Evolutionary conservation across 2,797 vertebrate genomes (phyloP), one percentile per base, ranked within the genome.

Genomic region (Falco columbarius): DNA sequence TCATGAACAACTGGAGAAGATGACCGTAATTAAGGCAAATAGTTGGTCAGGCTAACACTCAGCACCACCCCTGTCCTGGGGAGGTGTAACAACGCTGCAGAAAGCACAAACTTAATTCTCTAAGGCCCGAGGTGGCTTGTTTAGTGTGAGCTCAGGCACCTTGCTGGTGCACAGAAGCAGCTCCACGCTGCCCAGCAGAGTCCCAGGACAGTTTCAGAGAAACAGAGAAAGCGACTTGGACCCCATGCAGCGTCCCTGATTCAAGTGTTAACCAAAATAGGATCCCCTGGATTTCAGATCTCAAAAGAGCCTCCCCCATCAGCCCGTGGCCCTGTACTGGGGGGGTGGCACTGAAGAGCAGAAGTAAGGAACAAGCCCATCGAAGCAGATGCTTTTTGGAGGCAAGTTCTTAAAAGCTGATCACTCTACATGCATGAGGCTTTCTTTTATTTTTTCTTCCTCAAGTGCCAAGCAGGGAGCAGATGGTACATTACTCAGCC

Each of bases 401-500:
- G 67, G 22, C 81, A 92, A 61, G 70, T 47, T 93, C 75, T n/a
- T 77, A 68, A 61, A 34, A 91, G 46, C 56, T 75, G 68, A 93
- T 85, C 56, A 47, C 42, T 92, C 61, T 40, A 68, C 68, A 34
- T 74, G 75, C 58, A 34, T 34, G 27, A 96, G 68, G 65, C 75
- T 89, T 85, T 52, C 56, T 86, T 84, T 67, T 65, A 71, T 89
- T 79, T 93, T 91, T 87, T 72, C 55, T 66, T 84, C 70, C 90
- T 86, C 12, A 26, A 91, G 85, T 93, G 87, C 96, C 96, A 96
- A 93, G 85, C 85, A 89, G 66, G 76, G 94, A 97, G 91, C 96
- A 97, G 96, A 97, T 96, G 96, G 96, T 89, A 88, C 80, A 84
- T 97, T 96, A 96, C 94, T 96, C 96, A 97, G 93, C 88, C 96